Base-by-base conservation (phyloP, 1,140 invertebrate species). In the Andrena cerasifolii region DNA sequence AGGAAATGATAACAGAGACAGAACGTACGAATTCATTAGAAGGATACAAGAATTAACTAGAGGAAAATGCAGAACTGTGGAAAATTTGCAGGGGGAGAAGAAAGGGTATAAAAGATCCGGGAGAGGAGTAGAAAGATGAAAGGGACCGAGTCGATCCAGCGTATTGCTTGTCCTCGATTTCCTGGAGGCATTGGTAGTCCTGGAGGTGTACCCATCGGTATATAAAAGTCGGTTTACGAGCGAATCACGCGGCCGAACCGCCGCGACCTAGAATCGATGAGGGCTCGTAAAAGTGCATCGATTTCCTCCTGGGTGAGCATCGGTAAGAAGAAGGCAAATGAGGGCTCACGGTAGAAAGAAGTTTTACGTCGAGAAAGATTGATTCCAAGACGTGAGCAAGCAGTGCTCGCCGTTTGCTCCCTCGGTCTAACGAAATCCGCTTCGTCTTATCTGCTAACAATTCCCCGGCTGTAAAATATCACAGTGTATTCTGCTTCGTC, bases 221-320 rank as follows among this genome's bases (percentile, higher is more conserved):
- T 59, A 58, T 79, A 83, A 82, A 74, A 79, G 49, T 73, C 24
- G 36, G 68, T 83, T 85, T 80, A 83, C 83, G 80, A 83, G 28
- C 65, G 75, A 85, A 85, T 86, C 80, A 77, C 79, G 61, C 53
- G 75, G 63, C 61, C 53, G 51, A 54, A 56, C 43, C n/a, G 66
- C 26, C 56, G 45, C 59, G 72, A 62, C 66, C 79, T 7, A 51
- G 74, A 84, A 84, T 72, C 65, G 51, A 81, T 54, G 49, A 67
- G 73, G 36, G 51, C 71, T 84, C 79, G 70, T 84, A 75, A 79
- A 82, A 61, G 61, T 49, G 33, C 58, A 79, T 67, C 62, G 56
- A 51, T 65, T 75, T 56, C 80, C 68, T 56, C 26, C 54, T 73
- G 7, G 47, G 18, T n/a, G 36, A 45, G 24, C 45, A 26, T 47